Evolutionary conservation across 1,140 invertebrate species (phyloP), one percentile per base, ranked within the genome.

Genomic region (Heliconius hermathena): DNA sequence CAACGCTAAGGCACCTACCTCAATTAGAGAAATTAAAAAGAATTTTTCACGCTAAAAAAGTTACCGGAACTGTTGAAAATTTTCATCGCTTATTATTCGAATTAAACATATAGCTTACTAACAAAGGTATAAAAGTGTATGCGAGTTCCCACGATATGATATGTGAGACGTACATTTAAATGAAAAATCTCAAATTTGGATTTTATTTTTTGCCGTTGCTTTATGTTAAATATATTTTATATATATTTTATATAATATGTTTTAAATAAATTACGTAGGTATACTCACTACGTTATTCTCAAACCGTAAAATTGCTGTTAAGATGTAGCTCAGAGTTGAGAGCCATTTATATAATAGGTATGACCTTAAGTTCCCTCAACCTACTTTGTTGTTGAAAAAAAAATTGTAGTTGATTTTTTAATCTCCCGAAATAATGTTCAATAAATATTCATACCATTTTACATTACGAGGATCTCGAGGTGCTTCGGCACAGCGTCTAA

Each of bases 41-140:
- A 36, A 72, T 72, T 72, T 41, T 72, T 38, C 71, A 72, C 71
- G 71, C 71, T 36, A 9, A 72, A 72, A 72, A 13, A 36, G 3
- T 38, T 72, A 72, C 71, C 71, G 71, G 71, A 72, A 72, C 71
- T n/a, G 71, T 72, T n/a, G 71, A 41, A 66, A 66, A 72, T 72
- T 72, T 72, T 36, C 36, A 26, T 36, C 71, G 71, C 33, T 72
- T 72, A 41, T 72, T 72, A 72, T 72, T 72, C 18, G 71, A 72
- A 36, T 72, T 20, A 36, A n/a, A n/a, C 33, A 36, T 16, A 72
- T 36, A n/a, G 36, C 36, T 72, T 41, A 29, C 60, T 72, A 72
- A 72, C 71, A 41, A 41, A 72, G 71, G 70, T 71, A 71, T n/a
- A 22, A n/a, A 22, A 20, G 18, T 52, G 49, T 52, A 66, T 4